A percentile compares a stretch with the other conserved stretches of the same genome.
phyloP scores from a whole-genome alignment of 2,113 vertebrate species.

The Corythornis cristatus region DNA sequence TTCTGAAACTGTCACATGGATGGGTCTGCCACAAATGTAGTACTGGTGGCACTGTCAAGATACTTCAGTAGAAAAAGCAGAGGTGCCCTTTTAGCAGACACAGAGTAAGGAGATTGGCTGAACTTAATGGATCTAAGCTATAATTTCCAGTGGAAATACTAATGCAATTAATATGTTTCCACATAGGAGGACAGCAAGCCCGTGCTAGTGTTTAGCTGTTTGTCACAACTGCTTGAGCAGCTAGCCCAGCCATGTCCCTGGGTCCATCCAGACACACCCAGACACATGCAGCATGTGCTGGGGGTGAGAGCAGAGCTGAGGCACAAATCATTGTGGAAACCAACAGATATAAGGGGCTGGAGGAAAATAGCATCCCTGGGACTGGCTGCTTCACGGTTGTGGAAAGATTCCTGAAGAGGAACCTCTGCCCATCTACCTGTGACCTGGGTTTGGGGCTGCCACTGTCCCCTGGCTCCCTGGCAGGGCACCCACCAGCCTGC shows the following conservation, averaged over 20 bases:
- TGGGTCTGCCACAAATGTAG: slow-evolving; percentile 10
- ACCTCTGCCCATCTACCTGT: background rate
- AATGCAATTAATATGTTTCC: slow-evolving; percentile 35
- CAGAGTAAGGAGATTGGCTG: slow-evolving; percentile 6
- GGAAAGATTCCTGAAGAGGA: background rate
- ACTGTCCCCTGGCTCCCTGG: background rate
- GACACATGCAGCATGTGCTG: background rate
- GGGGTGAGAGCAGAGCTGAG: background rate
- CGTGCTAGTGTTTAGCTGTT: background rate
- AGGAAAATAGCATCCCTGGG: background rate
- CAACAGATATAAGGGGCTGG: background rate
- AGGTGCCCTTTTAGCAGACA: background rate
- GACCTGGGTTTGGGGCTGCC: background rate
- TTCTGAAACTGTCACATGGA: background rate
- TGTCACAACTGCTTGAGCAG: background rate
- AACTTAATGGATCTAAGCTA: background rate
- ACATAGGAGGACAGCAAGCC: background rate
- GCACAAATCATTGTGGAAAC: background rate
- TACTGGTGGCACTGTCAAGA: background rate
- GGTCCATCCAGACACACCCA: background rate
- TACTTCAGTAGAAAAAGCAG: slow-evolving; percentile 48
- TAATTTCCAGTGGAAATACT: slow-evolving; percentile 61
- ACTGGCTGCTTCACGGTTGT: background rate
- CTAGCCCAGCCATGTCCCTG: background rate
- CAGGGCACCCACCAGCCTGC: background rate